Evolutionary conservation across 2,113 vertebrate species (phyloP), one percentile per base, ranked within the genome.

Genomic region (Sebastes schlegelii): DNA sequence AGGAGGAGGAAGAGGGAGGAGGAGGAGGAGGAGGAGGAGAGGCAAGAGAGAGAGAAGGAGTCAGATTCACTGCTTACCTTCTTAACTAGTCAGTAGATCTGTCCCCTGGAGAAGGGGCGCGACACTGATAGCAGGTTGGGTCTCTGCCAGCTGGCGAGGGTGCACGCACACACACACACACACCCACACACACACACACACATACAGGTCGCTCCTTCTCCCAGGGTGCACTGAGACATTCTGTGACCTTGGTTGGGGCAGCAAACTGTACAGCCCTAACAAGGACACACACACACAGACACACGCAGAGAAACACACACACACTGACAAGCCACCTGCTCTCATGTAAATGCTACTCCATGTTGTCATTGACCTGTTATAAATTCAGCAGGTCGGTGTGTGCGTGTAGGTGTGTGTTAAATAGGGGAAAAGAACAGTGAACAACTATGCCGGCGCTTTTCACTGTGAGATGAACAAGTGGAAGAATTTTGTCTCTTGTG

Each of bases 81-180:
- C 67, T 77, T 84, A 86, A 87, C 87, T 45, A 85, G 86, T 81
- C 84, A 83, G 85, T 80, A 63, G 82, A 85, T 89, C 74, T 88
- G 86, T 86, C 86, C 89, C 71, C 48, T 54, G 78, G 74, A 86
- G 88, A 76, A 12, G 76, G 54, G 62, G 11, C 23, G 11, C 23
- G 80, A 90, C 78, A 89, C 83, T 80, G 87, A 89, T 85, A 87
- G 92, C 64, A 63, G 62, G 66, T 19, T 89, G 86, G 85, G 69
- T 80, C 57, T 64, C 71, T 83, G 86, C 90, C 91, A 91, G 84
- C 83, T 91, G 86, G 86, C 52, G 4, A 46, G 51, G 55, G 4
- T 34, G n/a, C 60, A 48, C 48, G 57, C 67, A 78, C 58, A 76
- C 66, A 65, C 77, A 85, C 70, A 81, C 77, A 77, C 55, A 74